phyloP scores from a whole-genome alignment of 2,797 vertebrate genomes.

The Falco peregrinus region DNA sequence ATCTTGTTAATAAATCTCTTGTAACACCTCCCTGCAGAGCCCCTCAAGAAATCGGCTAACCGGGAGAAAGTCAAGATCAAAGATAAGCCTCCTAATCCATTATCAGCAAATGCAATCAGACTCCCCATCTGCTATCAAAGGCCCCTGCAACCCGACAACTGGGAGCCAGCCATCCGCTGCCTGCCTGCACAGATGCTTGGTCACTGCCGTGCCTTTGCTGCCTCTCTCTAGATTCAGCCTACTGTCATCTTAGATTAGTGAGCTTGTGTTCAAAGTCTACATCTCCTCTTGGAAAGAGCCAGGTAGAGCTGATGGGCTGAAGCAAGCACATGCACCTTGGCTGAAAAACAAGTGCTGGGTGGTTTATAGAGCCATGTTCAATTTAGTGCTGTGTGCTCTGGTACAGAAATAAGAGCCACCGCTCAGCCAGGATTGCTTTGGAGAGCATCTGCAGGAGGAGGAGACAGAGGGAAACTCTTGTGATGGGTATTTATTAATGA shows the following conservation, averaged over 20 bases:
- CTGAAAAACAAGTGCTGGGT: not conserved
- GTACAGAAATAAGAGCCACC: not conserved
- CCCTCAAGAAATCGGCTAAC: constrained; percentile 5
- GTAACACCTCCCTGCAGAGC: constrained; percentile 22
- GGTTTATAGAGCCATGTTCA: not conserved
- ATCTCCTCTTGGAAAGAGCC: not conserved
- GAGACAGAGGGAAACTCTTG: not conserved
- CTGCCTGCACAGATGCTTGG: not conserved
- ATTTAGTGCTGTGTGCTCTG: not conserved
- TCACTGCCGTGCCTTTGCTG: accelerated
- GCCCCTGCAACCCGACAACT: not conserved
- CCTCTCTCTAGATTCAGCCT: not conserved
- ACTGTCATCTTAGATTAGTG: not conserved
- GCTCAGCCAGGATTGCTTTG: not conserved
- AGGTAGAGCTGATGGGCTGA: not conserved
- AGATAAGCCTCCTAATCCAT: constrained; percentile 39
- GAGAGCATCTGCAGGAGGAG: not conserved
- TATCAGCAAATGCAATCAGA: constrained; percentile 22
- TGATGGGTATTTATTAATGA: not conserved
- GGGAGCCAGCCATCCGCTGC: not conserved
- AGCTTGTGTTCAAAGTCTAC: not conserved
- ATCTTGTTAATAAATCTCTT: constrained; percentile 47
- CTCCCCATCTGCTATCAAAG: constrained; percentile 21
- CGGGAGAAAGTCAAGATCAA: constrained; percentile 19
- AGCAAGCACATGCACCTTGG: not conserved